Evolutionary conservation across 2,888 invertebrate genomes (phyloP).

Genomic region (Zele albiditarsus): DNA sequence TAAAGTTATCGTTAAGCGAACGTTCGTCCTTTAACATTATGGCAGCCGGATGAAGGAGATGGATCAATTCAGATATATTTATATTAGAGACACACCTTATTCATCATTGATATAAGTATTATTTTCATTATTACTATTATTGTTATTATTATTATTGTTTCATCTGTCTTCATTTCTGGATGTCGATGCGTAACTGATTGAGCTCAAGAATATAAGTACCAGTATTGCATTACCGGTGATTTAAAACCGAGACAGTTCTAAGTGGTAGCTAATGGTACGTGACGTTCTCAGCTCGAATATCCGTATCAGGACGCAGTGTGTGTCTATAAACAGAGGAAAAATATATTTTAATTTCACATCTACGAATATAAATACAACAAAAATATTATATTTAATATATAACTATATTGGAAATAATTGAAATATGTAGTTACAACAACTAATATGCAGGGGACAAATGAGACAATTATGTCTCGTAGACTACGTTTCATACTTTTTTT

Average conservation of each 20-base stretch:
- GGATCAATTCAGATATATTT: not conserved
- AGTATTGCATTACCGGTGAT: conserved; percentile 58
- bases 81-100: conserved; percentile 48
- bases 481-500: too few species aligned
- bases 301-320: not conserved
- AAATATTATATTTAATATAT: too few species aligned
- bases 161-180: conserved; percentile 47
- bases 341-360: not conserved
- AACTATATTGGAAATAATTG: too few species aligned
- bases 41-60: not conserved
- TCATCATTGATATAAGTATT: too few species aligned
- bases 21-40: not conserved
- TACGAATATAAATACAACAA: too few species aligned
- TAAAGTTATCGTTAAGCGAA: too few species aligned
- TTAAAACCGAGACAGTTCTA: conserved; percentile 49
- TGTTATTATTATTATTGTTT: conserved; percentile 7
- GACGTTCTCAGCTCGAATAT: conserved; percentile 27
- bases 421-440: too few species aligned
- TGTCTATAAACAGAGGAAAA: not conserved
- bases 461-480: too few species aligned
- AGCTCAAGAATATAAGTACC: conserved; percentile 48
- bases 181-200: conserved; percentile 68
- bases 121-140: conserved; percentile 55
- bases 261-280: conserved; percentile 48
- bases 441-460: too few species aligned